Percentiles rank a stretch among this genome's conserved stretches.
These are phyloP conservation scores for Melanocharis versteri DNA, from an alignment of 2,113 vertebrate species.

Conservation along the genomic window DNA sequence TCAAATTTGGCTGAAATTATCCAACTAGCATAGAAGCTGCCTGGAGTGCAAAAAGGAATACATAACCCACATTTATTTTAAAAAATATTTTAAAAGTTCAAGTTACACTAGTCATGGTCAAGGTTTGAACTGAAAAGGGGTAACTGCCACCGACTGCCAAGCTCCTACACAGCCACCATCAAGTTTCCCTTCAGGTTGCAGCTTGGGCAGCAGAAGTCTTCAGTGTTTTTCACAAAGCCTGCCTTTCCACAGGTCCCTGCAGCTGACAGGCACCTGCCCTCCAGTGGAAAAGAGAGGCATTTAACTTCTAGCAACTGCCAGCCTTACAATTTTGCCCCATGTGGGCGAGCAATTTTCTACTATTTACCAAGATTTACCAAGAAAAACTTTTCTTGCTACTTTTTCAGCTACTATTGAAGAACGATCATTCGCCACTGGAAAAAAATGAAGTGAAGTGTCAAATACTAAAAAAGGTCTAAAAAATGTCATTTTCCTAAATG, in stretches of 20 bases:
- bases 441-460: not conserved
- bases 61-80: not conserved
- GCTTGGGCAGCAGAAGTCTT: not conserved
- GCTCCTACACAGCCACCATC: not conserved
- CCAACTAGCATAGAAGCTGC: not conserved
- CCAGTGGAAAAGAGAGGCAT: conserved; percentile 51
- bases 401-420: not conserved
- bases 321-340: not conserved
- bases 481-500: not conserved
- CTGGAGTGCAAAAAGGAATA: not conserved
- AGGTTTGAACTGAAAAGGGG: not conserved
- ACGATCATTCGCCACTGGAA: not conserved
- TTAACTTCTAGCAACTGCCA: not conserved
- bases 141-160: not conserved
- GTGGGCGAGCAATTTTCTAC: not conserved
- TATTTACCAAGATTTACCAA: not conserved
- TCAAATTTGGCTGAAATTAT: not conserved
- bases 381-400: not conserved
- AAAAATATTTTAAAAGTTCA: not conserved
- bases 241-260: not conserved
- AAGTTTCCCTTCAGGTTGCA: not conserved
- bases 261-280: conserved; percentile 42
- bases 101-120: not conserved
- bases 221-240: not conserved
- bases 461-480: not conserved